Conservation (phyloP, 2,113 vertebrate species). For the Boulengeromyrus knoepffleri region DNA sequence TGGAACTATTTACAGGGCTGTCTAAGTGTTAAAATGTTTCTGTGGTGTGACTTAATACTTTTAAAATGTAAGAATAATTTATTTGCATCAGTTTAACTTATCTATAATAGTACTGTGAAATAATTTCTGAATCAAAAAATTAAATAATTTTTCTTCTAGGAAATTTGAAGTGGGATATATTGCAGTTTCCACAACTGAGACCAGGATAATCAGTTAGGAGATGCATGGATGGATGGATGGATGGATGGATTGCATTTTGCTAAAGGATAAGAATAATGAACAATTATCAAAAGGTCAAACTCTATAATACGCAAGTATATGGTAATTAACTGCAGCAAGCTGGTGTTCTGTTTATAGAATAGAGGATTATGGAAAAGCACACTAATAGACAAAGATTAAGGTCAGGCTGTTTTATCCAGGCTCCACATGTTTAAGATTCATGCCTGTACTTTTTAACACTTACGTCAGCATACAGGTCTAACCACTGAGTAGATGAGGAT, state of each 20-base stretch:
- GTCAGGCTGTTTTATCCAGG: neutral
- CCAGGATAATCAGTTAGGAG: neutral
- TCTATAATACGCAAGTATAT: neutral
- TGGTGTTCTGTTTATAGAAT: neutral
- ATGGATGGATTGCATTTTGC: neutral
- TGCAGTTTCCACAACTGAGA: neutral
- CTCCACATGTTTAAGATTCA: neutral
- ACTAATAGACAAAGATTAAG: conserved; percentile 2
- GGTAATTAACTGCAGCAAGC: neutral
- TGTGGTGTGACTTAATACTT: neutral
- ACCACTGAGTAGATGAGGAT: neutral
- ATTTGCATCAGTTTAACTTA: neutral
- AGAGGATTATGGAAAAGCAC: neutral
- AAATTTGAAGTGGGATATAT: neutral
- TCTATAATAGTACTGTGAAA: neutral
- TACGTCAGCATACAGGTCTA: neutral
- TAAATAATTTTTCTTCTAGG: too few relatives aligned
- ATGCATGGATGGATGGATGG: neutral
- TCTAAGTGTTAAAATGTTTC: neutral
- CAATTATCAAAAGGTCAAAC: neutral
- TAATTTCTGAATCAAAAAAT: neutral
- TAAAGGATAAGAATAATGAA: neutral
- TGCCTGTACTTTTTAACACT: neutral
- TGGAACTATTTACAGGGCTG: neutral
- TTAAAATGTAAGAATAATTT: neutral